Percentiles rank a stretch among this genome's conserved stretches.
These are phyloP conservation scores for Eugnorisma glareosa DNA, from an alignment of 2,888 invertebrate genomes.

Conservation along the genomic window DNA sequence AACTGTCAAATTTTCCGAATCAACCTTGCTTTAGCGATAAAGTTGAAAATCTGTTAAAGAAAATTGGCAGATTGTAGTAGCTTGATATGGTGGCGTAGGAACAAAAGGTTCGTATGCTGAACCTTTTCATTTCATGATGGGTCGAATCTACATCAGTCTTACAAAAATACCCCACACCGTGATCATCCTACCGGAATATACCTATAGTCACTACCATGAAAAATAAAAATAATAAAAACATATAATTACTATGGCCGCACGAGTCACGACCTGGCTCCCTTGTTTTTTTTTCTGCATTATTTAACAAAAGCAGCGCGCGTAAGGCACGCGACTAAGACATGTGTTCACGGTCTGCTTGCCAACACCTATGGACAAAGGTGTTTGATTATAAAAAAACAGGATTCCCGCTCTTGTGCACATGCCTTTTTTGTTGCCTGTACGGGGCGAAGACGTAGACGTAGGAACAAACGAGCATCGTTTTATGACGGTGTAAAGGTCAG, in stretches of 20 bases:
- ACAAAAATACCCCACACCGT: background rate
- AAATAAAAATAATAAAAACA: conserved; percentile 25
- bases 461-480: conserved; percentile 11
- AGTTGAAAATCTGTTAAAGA: too few species aligned
- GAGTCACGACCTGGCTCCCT: conserved; percentile 46
- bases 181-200: background rate
- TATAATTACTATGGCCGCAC: conserved; percentile 41
- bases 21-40: too few species aligned
- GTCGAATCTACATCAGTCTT: background rate
- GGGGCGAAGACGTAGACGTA: conserved; percentile 23
- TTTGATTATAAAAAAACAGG: conserved; percentile 76
- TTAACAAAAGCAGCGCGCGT: conserved; percentile 63
- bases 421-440: conserved; percentile 70
- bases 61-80: too few species aligned
- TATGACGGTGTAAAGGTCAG: conserved; percentile 31
- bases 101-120: too few species aligned
- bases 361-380: conserved; percentile 75
- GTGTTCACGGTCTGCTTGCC: conserved; percentile 74
- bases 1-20: too few species aligned
- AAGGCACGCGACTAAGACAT: conserved; percentile 79
- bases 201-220: background rate
- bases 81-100: too few species aligned
- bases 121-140: background rate
- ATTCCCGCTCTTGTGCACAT: conserved; percentile 80
- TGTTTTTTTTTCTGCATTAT: conserved; percentile 59